phyloP scores from a whole-genome alignment of 2,888 invertebrate genomes.

The Tetheella fluctuosa region DNA sequence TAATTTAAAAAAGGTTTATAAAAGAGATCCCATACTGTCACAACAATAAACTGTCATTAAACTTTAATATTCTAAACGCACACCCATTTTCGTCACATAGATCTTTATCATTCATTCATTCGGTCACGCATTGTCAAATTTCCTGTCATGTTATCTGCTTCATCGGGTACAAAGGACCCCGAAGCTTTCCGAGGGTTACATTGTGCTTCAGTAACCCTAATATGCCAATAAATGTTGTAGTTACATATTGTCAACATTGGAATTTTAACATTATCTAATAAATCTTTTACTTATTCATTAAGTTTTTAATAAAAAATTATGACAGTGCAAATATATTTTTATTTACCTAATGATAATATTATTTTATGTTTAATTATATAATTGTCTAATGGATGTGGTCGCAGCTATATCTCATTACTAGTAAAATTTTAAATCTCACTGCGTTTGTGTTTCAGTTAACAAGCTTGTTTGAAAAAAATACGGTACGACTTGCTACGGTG shows the following conservation, averaged over 20 bases:
- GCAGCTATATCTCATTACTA: background rate
- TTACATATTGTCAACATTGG: slow-evolving; percentile 40
- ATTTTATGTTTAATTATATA: no score
- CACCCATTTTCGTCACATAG: slow-evolving; percentile 34
- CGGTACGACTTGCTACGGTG: no score
- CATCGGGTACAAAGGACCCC: slow-evolving; percentile 47
- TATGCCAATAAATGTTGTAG: slow-evolving; percentile 38
- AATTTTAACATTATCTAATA: slow-evolving; percentile 20
- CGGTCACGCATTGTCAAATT: slow-evolving; percentile 51
- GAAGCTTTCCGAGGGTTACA: slow-evolving; percentile 45
- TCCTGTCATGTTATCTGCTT: slow-evolving; percentile 38
- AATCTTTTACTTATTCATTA: slow-evolving; percentile 44
- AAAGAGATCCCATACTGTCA: slow-evolving; percentile 22
- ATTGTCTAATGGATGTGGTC: background rate
- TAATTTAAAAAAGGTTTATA: slow-evolving; percentile 13
- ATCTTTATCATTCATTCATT: slow-evolving; percentile 50
- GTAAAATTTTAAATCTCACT: background rate
- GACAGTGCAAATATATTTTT: no score
- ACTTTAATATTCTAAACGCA: slow-evolving; percentile 21
- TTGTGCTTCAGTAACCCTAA: slow-evolving; percentile 36
- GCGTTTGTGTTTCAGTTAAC: background rate
- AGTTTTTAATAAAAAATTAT: background rate
- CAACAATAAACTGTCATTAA: slow-evolving; percentile 36
- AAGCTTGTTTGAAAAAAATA: background rate
- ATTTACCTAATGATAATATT: no score